phyloP scores from a whole-genome alignment of 2,888 invertebrate species.

The Panzeria rudis region DNA sequence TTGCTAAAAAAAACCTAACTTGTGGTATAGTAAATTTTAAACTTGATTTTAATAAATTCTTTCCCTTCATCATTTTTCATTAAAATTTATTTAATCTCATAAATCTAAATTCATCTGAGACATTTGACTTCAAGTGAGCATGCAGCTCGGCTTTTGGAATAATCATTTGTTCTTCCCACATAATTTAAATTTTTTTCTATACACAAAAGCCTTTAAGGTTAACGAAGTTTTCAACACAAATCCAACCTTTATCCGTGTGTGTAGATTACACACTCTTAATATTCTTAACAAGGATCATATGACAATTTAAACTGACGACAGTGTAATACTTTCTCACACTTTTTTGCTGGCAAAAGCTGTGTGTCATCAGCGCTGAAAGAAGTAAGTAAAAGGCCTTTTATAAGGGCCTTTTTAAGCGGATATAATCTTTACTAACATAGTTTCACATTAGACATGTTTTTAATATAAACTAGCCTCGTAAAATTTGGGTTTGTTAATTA shows the following conservation, averaged over 20 bases:
- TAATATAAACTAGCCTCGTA: too few species aligned
- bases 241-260: background rate
- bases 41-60: too few species aligned
- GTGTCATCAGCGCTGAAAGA: background rate
- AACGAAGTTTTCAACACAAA: conserved; percentile 7
- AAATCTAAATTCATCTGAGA: background rate
- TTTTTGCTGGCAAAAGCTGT: background rate
- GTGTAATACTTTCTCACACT: conserved; percentile 20
- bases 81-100: background rate
- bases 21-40: too few species aligned
- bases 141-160: background rate
- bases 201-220: background rate
- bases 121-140: background rate
- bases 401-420: background rate
- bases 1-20: too few species aligned
- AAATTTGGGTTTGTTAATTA: too few species aligned
- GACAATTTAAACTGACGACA: conserved; percentile 49
- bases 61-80: background rate
- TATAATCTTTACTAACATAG: too few species aligned
- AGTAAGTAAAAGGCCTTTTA: background rate
- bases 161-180: background rate
- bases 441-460: too few species aligned
- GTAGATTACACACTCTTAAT: conserved; percentile 37
- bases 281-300: conserved; percentile 36
- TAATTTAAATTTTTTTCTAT: conserved; percentile 15